Evolutionary conservation across 2,113 vertebrate species (phyloP), one percentile per base, ranked within the genome.

Genomic region (Phasianus colchicus): DNA sequence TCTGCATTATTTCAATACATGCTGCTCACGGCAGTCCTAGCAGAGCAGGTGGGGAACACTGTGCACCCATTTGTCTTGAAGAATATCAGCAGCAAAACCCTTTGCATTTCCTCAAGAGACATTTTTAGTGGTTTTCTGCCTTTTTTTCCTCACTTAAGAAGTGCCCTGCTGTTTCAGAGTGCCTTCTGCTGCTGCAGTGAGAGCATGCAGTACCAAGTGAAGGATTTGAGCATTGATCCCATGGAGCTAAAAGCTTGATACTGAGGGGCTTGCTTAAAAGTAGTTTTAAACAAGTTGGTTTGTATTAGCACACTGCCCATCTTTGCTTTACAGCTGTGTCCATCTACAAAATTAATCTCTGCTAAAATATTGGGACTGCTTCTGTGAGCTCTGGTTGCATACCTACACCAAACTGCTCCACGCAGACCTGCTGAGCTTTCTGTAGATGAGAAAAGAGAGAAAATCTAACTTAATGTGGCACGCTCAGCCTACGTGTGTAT

Each of bases 1-100:
- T 12, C 14, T 2, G 0, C 18, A 34, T 82, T 66, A 10, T 90
- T 86, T 82, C 48, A 7, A 19, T 10, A 4, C 0, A 3, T 42
- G 58, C 36, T 87, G 45, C 18, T 73, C 50, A 29, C 13, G 36
- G 18, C 50, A 22, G 27, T 67, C 17, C 36, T 65, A 60, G 60
- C 30, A 64, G 34, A 61, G 7, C 32, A 54, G 5, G 4, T 85
- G 45, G 63, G 42, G 67, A 86, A 48, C 40, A 12, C 36, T 73
- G 2, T 38, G 13, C 65, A 54, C 57, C 24, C 4, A 9, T 66
- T 83, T 4, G 9, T 32, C 27, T 66, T 27, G 5, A 89, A 70
- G 22, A 70, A 7, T 50, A 38, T 74, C 63, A 81, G 13, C 25
- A 78, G 22, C 8, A 47, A 36, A 69, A 76, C 13, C 10, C 22